Percentiles rank a stretch among this genome's conserved stretches.
Evolutionary conservation across 64 coral and sea anemone species (phyloP).

Genomic region (Cladopsammia gracilis): DNA sequence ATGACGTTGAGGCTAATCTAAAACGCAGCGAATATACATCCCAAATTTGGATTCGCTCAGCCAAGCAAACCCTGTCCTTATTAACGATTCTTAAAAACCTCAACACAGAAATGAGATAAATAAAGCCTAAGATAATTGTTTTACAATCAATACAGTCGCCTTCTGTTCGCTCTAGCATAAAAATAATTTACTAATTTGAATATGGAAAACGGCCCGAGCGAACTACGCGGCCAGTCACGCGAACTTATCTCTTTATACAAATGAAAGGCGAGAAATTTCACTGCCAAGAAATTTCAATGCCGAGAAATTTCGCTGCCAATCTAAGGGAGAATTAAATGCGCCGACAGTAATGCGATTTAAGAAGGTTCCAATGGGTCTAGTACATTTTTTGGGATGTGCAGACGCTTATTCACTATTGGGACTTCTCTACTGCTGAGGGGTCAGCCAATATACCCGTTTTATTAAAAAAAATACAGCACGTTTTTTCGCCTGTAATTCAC

Average conservation of each 20-base stretch:
- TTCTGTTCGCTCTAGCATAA: slow-evolving; percentile 86
- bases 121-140: slow-evolving; percentile 75
- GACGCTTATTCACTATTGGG: slow-evolving; percentile 43
- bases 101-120: slow-evolving; percentile 71
- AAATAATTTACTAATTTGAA: slow-evolving; percentile 87
- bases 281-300: not conserved
- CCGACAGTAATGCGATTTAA: not conserved
- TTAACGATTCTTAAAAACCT: slow-evolving; percentile 74
- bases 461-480: slow-evolving; percentile 40
- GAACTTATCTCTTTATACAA: slow-evolving; percentile 46
- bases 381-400: not conserved
- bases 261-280: slow-evolving; percentile 36
- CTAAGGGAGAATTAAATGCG: not conserved
- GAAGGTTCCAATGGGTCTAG: not conserved
- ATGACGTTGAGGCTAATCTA: slow-evolving; percentile 39
- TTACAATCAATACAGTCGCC: slow-evolving; percentile 76
- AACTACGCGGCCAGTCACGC: slow-evolving; percentile 54
- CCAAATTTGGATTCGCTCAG: slow-evolving; percentile 68
- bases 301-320: slow-evolving; percentile 4
- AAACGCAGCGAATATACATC: slow-evolving; percentile 28
- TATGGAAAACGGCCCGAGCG: slow-evolving; percentile 56
- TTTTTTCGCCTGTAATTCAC: slow-evolving; percentile 4
- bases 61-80: slow-evolving; percentile 13
- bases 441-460: not conserved
- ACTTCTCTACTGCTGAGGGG: slow-evolving; percentile 34